Percentiles rank a stretch among this genome's conserved stretches.
Evolutionary conservation across 1,140 invertebrate species (phyloP).

Genomic region (Ridgeia piscesae): DNA sequence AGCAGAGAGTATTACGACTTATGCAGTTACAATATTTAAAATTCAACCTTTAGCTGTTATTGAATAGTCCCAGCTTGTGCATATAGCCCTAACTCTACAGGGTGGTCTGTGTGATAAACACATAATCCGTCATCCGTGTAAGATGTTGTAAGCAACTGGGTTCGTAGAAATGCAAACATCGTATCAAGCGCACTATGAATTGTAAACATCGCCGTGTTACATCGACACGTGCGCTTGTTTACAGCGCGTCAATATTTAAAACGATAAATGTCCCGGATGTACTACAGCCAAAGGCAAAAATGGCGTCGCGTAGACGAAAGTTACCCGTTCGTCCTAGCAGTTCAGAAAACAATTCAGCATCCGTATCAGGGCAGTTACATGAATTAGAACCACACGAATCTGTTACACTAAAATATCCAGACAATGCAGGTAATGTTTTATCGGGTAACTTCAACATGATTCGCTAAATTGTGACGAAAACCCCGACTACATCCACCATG

Average conservation of each 20-base stretch:
- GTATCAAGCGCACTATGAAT: neutral
- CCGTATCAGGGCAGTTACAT: neutral
- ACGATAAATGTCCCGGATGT: neutral
- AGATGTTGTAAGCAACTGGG: neutral
- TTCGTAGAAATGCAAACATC: neutral
- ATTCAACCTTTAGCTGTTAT: too few species aligned
- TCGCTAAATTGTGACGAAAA: neutral
- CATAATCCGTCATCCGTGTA: neutral
- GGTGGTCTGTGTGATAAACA: neutral
- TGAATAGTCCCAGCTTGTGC: neutral
- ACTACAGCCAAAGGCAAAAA: neutral
- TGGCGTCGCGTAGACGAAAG: constrained; percentile 3
- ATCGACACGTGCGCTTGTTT: neutral
- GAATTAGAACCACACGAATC: neutral
- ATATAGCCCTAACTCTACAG: neutral
- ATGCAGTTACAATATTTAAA: too few species aligned
- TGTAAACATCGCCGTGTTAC: neutral
- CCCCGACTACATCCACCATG: neutral
- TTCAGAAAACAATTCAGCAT: neutral
- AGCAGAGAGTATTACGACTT: too few species aligned
- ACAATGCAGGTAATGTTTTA: constrained; percentile 1
- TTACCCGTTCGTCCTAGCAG: neutral
- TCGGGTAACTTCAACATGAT: neutral
- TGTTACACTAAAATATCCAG: neutral
- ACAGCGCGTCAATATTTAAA: neutral